Evolutionary conservation across 2,113 vertebrate genomes (phyloP), one percentile per base, ranked within the genome.

Genomic region (Mionectes macconnelli): DNA sequence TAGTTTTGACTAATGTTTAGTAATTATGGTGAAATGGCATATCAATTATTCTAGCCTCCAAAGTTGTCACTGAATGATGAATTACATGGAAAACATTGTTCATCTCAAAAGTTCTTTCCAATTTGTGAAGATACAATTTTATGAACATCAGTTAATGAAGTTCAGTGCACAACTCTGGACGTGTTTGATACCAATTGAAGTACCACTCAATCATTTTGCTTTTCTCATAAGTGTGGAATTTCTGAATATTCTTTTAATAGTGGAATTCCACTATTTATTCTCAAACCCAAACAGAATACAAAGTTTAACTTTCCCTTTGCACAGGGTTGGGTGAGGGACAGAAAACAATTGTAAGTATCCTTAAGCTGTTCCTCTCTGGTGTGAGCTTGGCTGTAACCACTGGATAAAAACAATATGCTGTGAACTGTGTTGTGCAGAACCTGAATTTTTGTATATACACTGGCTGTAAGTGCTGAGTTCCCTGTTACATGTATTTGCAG

Each of bases 11-110:
- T 84, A 23, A 67, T 47, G 27, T 47, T 74, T 67, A 56, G 63
- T 91, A 73, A 62, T 66, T 24, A 37, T 27, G 62, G 64, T 30
- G 14, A 90, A 84, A 90, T 50, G 45, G 33, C 69, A 44, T 81
- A 94, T 95, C 81, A 89, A 91, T 94, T 75, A 63, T 45, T 16
- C 5, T 24, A 62, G 88, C 79, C 91, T 87, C 68, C 68, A 57
- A 40, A 42, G 45, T 33, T 90, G 85, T 52, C 31, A 24, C n/a
- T 5, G 6, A 66, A 10, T 35, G 83, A 77, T 76, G 50, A 84
- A 66, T 77, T 83, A 9, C 4, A 5, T 23, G 76, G 85, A 37
- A 88, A 63, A 74, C 16, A 20, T 18, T 75, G 57, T 69, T 97
- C 12, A 35, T 68, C 57, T 90, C 82, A 30, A 44, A 90, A 85